Conservation (phyloP, 2,888 invertebrate genomes). For the Ophioninae sp. region DNA sequence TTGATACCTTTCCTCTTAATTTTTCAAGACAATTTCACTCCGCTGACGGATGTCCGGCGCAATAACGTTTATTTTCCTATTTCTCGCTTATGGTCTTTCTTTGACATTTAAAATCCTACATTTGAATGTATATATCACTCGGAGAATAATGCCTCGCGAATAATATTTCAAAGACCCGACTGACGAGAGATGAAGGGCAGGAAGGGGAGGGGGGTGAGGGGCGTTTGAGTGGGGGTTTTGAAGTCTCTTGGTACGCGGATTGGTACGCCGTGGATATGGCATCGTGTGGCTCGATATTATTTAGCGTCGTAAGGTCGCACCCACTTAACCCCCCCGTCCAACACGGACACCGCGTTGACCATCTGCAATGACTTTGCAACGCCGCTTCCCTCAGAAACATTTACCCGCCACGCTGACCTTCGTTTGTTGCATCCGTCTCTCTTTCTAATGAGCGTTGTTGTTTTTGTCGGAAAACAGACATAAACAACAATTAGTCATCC, state of each 20-base stretch:
- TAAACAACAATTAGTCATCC: neutral
- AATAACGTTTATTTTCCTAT: neutral
- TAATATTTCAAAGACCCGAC: constrained; percentile 59
- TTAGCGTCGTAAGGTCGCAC: constrained; percentile 79
- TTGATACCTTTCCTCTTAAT: neutral
- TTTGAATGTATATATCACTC: neutral
- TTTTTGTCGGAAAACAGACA: neutral
- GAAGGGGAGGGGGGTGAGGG: constrained; percentile 54
- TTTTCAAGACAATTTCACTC: neutral
- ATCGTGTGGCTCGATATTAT: constrained; percentile 76
- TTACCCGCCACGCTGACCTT: constrained; percentile 19
- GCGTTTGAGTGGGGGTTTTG: constrained; percentile 58
- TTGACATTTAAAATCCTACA: neutral
- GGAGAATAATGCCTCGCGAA: constrained; percentile 57
- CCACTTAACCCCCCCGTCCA: constrained; percentile 77
- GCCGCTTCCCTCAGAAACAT: constrained; percentile 68
- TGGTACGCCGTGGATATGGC: constrained; percentile 72
- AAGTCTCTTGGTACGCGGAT: constrained; percentile 67
- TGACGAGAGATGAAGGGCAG: neutral
- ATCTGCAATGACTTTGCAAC: constrained; percentile 63
- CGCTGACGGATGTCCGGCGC: neutral
- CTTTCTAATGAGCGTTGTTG: neutral
- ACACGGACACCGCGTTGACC: constrained; percentile 57
- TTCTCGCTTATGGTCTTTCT: neutral
- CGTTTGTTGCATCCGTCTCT: constrained; percentile 10